phyloP scores from a whole-genome alignment of 2,797 vertebrate genomes.

The Intellagama lesueurii region DNA sequence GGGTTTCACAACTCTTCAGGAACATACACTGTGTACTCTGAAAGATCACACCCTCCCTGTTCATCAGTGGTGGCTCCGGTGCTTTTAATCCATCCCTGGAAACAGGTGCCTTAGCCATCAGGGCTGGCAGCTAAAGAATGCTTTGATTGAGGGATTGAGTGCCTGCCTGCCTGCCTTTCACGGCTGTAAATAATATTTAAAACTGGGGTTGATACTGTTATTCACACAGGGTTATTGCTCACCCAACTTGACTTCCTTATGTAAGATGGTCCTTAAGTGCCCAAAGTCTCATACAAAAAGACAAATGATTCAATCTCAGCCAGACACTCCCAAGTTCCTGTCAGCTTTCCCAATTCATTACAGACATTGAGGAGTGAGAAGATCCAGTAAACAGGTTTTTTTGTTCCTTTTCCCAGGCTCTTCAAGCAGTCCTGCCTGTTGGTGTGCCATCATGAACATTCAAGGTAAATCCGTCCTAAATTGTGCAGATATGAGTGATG shows the following conservation, averaged over 20 bases:
- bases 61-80: neutral
- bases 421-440: neutral
- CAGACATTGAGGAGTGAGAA: neutral
- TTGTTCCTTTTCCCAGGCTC: neutral
- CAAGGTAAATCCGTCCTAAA: neutral
- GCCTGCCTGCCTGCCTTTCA: neutral
- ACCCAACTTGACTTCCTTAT: neutral
- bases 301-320: neutral
- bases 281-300: neutral
- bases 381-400: neutral
- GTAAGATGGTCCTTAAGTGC: neutral
- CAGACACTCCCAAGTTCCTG: neutral
- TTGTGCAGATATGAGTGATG: neutral
- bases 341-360: neutral
- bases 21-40: constrained; percentile 22
- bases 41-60: neutral
- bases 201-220: neutral
- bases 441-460: neutral
- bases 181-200: neutral
- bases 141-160: neutral
- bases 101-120: neutral
- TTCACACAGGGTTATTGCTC: neutral
- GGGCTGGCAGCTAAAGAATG: constrained; percentile 9
- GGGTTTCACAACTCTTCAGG: constrained; percentile 13
- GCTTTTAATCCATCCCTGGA: neutral